Evolutionary conservation across 1,140 invertebrate genomes (phyloP), one percentile per base, ranked within the genome.

Genomic region (Heterodera carotae): DNA sequence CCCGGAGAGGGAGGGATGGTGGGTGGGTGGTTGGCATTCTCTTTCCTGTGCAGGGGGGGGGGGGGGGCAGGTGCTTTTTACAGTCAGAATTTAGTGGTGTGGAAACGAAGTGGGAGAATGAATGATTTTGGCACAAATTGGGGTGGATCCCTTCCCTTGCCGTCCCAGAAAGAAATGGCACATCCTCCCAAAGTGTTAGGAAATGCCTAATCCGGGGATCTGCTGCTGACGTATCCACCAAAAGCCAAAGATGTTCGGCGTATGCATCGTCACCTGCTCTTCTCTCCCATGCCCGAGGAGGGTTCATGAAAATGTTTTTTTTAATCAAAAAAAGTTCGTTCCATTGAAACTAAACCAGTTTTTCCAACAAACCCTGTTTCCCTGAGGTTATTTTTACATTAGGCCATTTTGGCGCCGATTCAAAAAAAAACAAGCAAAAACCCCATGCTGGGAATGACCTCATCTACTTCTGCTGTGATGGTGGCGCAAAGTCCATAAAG

Each of bases 51-150:
- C 39, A 8, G 39, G 6, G 39, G 6, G 3, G 48, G 39, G 39
- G 15, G 39, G 3, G 48, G 12, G 48, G 48, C 48, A 56, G 48
- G 48, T 56, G 48, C 48, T 56, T 56, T 53, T 56, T 56, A 56
- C 22, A 56, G 48, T 56, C 48, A 18, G 12, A 56, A 56, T 56
- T 43, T 43, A 12, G 39, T 6, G 6, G 48, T 12, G 48, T 56
- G 48, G 48, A 18, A 56, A 22, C 12, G 48, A 15, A 56, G 22
- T 56, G 48, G 18, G 4, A 18, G 12, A 4, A 18, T 12, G 8
- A 15, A 56, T 56, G 48, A 56, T 56, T 56, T 56, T 56, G 48
- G 48, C 48, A 56, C 48, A 56, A 56, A 56, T 56, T 56, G 48
- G 48, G 48, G 15, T 15, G 7, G 7, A 10, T 43, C 12, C 48